Percentiles rank a stretch among this genome's conserved stretches.
Evolutionary conservation across 2,113 vertebrate genomes (phyloP).

Genomic region (Tupaia tana): DNA sequence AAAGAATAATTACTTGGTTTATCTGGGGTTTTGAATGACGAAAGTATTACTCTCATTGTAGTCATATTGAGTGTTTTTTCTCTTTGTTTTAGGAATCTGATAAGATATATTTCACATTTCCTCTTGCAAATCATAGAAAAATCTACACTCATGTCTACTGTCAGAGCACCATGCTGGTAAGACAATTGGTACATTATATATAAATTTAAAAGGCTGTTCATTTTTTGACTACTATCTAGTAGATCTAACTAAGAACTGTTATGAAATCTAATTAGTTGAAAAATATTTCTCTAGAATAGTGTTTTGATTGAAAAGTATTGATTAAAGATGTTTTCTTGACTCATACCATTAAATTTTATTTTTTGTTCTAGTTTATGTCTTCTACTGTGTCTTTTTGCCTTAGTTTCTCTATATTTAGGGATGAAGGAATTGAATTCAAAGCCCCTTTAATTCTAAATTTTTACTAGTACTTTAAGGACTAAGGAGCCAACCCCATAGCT

Average conservation of each 20-base stretch:
- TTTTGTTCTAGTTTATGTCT: neutral
- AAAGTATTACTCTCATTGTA: slow-evolving; percentile 13
- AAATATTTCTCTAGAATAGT: slow-evolving; percentile 5
- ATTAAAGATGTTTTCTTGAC: neutral
- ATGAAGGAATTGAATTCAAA: slow-evolving; percentile 26
- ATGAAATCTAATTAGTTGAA: slow-evolving; percentile 16
- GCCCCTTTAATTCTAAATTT: slow-evolving; percentile 24
- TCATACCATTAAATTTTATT: neutral
- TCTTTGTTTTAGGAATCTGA: slow-evolving; percentile 88
- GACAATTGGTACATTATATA: slow-evolving; percentile 71
- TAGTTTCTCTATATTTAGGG: slow-evolving; percentile 6
- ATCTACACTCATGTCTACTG: slow-evolving; percentile 94
- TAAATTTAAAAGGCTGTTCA: slow-evolving; percentile 53
- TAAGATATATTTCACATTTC: slow-evolving; percentile 93
- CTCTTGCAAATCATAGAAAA: slow-evolving; percentile 93
- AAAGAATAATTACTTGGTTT: slow-evolving; percentile 25
- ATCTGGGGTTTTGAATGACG: slow-evolving; percentile 36
- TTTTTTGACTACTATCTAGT: slow-evolving; percentile 5
- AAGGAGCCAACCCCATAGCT: neutral
- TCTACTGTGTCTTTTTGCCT: neutral
- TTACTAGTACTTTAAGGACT: slow-evolving; percentile 15
- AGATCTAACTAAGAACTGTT: neutral
- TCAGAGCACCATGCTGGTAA: slow-evolving; percentile 95
- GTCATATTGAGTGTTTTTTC: slow-evolving; percentile 37
- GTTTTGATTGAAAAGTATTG: slow-evolving; percentile 48